Conservation (phyloP, 2,888 invertebrate genomes). For the Noctua pronuba region DNA sequence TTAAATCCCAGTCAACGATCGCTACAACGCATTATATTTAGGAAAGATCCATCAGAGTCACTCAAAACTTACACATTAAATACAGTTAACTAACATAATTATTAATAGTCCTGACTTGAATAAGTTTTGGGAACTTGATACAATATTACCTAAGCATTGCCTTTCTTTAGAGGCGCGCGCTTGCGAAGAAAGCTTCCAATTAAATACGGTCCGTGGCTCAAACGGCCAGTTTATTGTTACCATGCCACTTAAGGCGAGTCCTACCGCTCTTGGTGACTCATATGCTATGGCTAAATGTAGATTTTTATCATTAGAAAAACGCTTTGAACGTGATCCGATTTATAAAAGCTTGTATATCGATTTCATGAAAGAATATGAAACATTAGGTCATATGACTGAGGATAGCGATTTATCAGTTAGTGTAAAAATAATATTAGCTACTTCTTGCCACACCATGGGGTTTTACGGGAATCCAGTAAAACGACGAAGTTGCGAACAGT, state of each 20-base stretch:
- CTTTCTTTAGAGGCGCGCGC: background rate
- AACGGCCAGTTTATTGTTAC: constrained; percentile 9
- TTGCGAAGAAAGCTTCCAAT: background rate
- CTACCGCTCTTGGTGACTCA: constrained; percentile 5
- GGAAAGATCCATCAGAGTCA: background rate
- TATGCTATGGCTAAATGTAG: constrained; percentile 1
- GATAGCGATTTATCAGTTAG: background rate
- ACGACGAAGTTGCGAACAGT: no score
- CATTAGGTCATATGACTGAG: constrained; percentile 6
- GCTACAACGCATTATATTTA: background rate
- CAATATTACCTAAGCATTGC: background rate
- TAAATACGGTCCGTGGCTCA: constrained; percentile 5
- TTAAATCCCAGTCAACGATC: background rate
- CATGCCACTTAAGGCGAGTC: background rate
- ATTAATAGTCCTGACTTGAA: background rate
- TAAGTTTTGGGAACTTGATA: constrained; percentile 13
- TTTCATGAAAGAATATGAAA: constrained; percentile 1
- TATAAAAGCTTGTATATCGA: constrained; percentile 2
- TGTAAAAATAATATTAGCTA: no score
- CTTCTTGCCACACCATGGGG: no score
- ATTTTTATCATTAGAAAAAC: background rate
- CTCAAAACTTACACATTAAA: background rate
- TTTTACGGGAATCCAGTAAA: no score
- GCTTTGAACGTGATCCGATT: background rate
- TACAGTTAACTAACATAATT: background rate